Percentiles rank a stretch among this genome's conserved stretches.
Evolutionary conservation across 2,113 vertebrate species (phyloP).

Genomic region (Pagrus major): DNA sequence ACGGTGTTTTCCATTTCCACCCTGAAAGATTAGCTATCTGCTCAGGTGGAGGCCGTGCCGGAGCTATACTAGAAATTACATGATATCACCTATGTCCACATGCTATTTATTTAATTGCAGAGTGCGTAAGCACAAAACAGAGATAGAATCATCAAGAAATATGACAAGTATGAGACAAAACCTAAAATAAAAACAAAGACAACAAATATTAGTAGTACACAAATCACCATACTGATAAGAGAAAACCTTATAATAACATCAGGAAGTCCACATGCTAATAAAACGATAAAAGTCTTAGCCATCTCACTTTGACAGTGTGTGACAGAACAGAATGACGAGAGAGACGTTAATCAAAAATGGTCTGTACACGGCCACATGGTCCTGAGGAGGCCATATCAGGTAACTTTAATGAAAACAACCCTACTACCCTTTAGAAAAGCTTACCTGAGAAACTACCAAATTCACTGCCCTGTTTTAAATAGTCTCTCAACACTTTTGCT

Average conservation of each 20-base stretch:
- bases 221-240: too few relatives aligned
- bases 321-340: neutral
- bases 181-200: too few relatives aligned
- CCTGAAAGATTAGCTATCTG: neutral
- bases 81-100: neutral
- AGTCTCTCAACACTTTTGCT: too few relatives aligned
- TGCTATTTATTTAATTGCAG: too few relatives aligned
- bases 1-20: neutral
- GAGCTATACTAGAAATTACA: neutral
- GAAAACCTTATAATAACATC: too few relatives aligned
- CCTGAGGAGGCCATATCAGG: neutral
- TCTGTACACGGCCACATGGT: neutral
- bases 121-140: too few relatives aligned
- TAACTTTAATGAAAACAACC: neutral
- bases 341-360: neutral
- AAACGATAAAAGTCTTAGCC: neutral
- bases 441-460: too few relatives aligned
- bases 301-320: neutral
- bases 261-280: neutral
- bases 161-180: too few relatives aligned
- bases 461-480: too few relatives aligned
- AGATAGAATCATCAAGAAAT: too few relatives aligned
- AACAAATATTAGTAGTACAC: too few relatives aligned
- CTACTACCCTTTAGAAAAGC: too few relatives aligned
- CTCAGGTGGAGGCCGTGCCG: neutral